Evolutionary conservation across 2,797 vertebrate species (phyloP), one percentile per base, ranked within the genome.

Genomic region (Meriones psammophilus): DNA sequence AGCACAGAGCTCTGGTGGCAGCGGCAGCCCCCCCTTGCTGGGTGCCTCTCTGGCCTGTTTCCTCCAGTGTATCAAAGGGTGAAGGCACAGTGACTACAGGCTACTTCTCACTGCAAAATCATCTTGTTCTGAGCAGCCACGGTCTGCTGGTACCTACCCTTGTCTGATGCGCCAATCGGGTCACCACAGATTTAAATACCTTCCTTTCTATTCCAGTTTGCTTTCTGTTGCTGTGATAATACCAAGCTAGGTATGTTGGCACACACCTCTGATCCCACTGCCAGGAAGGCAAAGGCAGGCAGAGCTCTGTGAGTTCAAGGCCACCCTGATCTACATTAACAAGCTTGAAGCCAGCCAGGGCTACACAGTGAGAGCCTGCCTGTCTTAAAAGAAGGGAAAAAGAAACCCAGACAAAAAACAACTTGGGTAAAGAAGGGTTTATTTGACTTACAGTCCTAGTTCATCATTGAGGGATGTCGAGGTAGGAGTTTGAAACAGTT

Each of bases 131-230:
- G 33, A 77, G 71, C 54, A 33, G 39, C 80, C 22, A 0, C 0
- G 0, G 22, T 9, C 0, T 2, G 22, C 26, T 58, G 15, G 10
- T 24, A 46, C 56, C 1, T 1, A 24, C 39, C 26, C 77, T 36
- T 36, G 46, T n/a, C 60, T 24, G 20, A 10, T 2, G 10, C 0
- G 8, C 10, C 6, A 0, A 15, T 56, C 28, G 9, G 50, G 26
- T 58, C 33, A 42, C 50, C 33, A 50, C 6, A 42, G 24, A 9
- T 71, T 20, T 14, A 50, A 2, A 12, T 18, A 12, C 1, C 33
- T 58, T 42, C 18, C 39, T 36, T 88, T 50, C 66, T 50, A 2
- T 50, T 85, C 42, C 14, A 50, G 42, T 24, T 68, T 15, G 10
- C 2, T 69, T 86, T n/a, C 64, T n/a, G 83, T 50, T 69, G 46